These are phyloP conservation scores for Aphelenchoides besseyi DNA, from an alignment of 1,140 invertebrate species.

Conservation along the genomic window DNA sequence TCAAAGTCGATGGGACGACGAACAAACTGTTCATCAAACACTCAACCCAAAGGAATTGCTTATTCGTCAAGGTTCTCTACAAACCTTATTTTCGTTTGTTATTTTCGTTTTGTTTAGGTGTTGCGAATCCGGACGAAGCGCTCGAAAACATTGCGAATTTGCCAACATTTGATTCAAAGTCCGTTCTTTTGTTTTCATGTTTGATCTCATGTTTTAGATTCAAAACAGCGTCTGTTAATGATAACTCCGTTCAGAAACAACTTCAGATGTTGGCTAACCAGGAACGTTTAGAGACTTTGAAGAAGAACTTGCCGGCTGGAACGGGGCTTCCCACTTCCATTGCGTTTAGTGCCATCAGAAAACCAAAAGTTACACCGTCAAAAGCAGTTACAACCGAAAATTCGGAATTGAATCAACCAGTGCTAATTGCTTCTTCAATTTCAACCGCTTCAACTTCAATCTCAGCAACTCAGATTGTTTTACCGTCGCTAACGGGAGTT, in stretches of 20 bases:
- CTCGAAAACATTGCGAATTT: constrained; percentile 10
- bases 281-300: not conserved
- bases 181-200: not conserved
- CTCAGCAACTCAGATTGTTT: no score
- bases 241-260: constrained; percentile 9
- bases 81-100: not conserved
- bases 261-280: not conserved
- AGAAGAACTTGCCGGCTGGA: not conserved
- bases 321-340: not conserved
- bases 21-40: not conserved
- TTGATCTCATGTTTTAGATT: constrained; percentile 11
- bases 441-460: no score
- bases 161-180: constrained; percentile 7
- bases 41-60: not conserved
- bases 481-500: no score
- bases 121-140: constrained; percentile 18
- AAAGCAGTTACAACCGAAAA: not conserved
- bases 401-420: no score
- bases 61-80: no score
- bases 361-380: not conserved
- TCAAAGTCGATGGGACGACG: constrained; percentile 6
- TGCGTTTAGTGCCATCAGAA: constrained; percentile 7
- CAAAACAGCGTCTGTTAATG: constrained; percentile 1
- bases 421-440: no score
- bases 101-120: constrained; percentile 10